phyloP scores from a whole-genome alignment of 2,888 invertebrate species.

The Ochlodes sylvanus region DNA sequence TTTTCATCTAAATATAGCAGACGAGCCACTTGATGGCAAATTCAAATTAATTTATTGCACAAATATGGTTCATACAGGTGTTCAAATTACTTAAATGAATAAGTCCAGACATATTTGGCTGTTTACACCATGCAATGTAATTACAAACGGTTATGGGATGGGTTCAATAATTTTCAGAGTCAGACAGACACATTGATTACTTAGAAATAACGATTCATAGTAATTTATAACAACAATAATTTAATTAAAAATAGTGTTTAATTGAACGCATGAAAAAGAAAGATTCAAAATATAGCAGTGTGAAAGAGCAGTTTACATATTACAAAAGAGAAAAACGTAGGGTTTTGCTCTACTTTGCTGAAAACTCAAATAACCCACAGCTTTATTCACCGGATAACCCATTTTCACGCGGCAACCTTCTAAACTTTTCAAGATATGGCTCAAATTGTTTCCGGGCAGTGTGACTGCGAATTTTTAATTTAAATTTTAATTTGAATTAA shows the following conservation, averaged over 20 bases:
- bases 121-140: too few species aligned
- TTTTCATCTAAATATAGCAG: too few species aligned
- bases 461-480: constrained; percentile 30
- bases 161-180: too few species aligned
- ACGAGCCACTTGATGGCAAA: too few species aligned
- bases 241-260: not conserved
- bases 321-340: constrained; percentile 11
- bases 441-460: constrained; percentile 18
- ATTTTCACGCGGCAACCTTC: constrained; percentile 20
- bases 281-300: not conserved
- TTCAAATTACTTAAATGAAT: too few species aligned
- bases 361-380: constrained; percentile 28
- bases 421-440: constrained; percentile 20
- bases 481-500: constrained; percentile 35
- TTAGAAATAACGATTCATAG: too few species aligned
- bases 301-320: constrained; percentile 11
- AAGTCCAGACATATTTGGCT: too few species aligned
- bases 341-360: constrained; percentile 22
- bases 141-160: too few species aligned
- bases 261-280: not conserved
- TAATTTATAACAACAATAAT: not conserved
- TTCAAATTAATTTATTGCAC: too few species aligned
- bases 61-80: too few species aligned
- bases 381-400: constrained; percentile 23
- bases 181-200: too few species aligned